Conservation (phyloP, 2,113 vertebrate genomes). For the Pteronura brasiliensis region DNA sequence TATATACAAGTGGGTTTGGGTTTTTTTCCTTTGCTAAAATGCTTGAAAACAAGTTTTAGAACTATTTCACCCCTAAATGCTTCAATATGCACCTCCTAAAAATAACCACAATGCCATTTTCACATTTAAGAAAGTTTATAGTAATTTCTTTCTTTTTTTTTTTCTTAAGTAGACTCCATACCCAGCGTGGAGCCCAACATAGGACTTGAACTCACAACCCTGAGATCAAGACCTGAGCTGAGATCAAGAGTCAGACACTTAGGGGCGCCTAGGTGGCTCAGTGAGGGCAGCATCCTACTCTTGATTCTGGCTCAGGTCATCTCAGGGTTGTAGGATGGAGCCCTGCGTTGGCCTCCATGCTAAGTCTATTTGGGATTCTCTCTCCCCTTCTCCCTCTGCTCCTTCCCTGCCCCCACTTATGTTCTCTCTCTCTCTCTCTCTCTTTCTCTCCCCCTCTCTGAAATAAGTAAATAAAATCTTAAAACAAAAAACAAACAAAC, state of each 20-base stretch:
- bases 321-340: too few relatives aligned
- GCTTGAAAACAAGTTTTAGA: neutral
- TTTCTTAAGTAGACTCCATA: neutral
- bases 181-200: too few relatives aligned
- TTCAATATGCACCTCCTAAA: neutral
- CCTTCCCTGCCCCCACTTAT: neutral
- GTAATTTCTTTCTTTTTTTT: neutral
- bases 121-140: neutral
- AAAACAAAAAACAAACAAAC: neutral
- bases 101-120: neutral
- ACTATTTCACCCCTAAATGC: neutral
- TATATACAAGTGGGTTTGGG: neutral
- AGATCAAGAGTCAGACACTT: too few relatives aligned
- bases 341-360: too few relatives aligned
- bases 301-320: too few relatives aligned
- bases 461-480: neutral
- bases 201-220: too few relatives aligned
- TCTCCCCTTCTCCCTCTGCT: neutral
- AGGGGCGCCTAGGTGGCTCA: too few relatives aligned
- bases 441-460: neutral
- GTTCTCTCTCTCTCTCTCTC: neutral
- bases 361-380: neutral
- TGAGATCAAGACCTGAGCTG: too few relatives aligned
- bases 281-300: too few relatives aligned
- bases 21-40: neutral